Percentiles rank a stretch among this genome's conserved stretches.
Evolutionary conservation across 1,140 invertebrate species (phyloP).

Genomic region (Pseudomyrmex concolor): DNA sequence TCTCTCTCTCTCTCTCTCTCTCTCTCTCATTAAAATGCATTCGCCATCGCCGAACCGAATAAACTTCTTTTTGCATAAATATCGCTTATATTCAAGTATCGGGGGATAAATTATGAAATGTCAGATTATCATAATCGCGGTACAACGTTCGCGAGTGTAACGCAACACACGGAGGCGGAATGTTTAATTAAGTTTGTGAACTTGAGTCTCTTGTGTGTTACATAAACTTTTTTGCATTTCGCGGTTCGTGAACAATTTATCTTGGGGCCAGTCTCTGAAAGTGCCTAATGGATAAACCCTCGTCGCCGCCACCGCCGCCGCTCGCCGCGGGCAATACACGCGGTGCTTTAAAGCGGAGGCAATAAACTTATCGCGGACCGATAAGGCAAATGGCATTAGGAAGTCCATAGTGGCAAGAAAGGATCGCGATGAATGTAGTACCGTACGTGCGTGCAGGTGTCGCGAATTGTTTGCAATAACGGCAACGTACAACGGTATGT

Average conservation of each 20-base stretch:
- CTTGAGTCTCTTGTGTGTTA: neutral
- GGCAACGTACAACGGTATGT: constrained; percentile 34
- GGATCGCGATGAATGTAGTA: neutral
- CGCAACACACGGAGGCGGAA: neutral
- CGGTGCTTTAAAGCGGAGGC: neutral
- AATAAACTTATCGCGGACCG: constrained; percentile 29
- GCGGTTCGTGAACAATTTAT: neutral
- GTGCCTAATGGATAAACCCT: neutral
- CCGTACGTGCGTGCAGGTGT: constrained; percentile 33
- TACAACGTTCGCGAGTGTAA: neutral
- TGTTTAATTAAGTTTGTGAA: too few species aligned
- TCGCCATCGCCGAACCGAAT: neutral
- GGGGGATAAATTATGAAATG: constrained; percentile 14
- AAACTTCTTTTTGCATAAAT: constrained; percentile 9
- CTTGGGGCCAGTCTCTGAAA: neutral
- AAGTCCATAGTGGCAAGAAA: constrained; percentile 15
- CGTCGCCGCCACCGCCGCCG: too few species aligned
- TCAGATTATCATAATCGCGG: neutral
- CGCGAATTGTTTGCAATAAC: constrained; percentile 45
- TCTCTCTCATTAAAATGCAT: constrained; percentile 12
- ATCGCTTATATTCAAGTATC: neutral
- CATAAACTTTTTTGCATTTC: neutral
- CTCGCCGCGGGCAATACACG: too few species aligned
- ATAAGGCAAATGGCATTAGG: constrained; percentile 8
- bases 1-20: neutral